Conservation (phyloP, 2,113 vertebrate species). For the Crotalus viridis region DNA sequence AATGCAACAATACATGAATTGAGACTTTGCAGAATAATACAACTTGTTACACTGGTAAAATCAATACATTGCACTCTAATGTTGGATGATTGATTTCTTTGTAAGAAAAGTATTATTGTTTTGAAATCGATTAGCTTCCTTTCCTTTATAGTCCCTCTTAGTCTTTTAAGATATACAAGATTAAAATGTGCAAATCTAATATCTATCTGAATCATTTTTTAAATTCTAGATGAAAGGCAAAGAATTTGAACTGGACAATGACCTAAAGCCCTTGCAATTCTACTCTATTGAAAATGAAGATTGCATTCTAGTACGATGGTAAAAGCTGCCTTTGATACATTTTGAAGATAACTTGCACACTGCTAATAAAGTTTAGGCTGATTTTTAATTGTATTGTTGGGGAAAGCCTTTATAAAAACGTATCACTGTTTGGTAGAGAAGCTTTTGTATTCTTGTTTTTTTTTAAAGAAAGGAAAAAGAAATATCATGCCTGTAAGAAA, state of each 20-base stretch:
- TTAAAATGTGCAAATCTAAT: conserved; percentile 26
- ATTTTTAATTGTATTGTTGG: background rate
- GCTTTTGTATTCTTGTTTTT: background rate
- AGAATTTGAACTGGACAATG: conserved; percentile 87
- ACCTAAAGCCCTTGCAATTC: conserved; percentile 87
- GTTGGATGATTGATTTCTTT: background rate
- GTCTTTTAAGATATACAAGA: background rate
- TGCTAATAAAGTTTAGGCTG: background rate
- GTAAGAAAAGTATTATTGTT: conserved; percentile 18
- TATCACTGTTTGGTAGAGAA: background rate
- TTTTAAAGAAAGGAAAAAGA: background rate
- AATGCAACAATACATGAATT: conserved; percentile 14
- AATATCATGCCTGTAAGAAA: conserved; percentile 10
- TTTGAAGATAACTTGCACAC: conserved; percentile 3
- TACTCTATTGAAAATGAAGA: conserved; percentile 91
- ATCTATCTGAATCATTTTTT: background rate
- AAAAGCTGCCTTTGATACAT: conserved; percentile 24
- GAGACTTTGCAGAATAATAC: background rate
- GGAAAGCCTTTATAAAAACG: accelerated
- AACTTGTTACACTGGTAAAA: conserved; percentile 26
- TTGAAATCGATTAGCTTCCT: conserved; percentile 1
- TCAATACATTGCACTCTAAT: conserved; percentile 19
- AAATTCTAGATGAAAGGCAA: conserved; percentile 77
- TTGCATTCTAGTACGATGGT: conserved; percentile 86
- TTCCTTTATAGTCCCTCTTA: background rate